Percentiles rank a stretch among this genome's conserved stretches.
phyloP scores from a whole-genome alignment of 2,888 invertebrate species.

The Reticulitermes lucifugus region DNA sequence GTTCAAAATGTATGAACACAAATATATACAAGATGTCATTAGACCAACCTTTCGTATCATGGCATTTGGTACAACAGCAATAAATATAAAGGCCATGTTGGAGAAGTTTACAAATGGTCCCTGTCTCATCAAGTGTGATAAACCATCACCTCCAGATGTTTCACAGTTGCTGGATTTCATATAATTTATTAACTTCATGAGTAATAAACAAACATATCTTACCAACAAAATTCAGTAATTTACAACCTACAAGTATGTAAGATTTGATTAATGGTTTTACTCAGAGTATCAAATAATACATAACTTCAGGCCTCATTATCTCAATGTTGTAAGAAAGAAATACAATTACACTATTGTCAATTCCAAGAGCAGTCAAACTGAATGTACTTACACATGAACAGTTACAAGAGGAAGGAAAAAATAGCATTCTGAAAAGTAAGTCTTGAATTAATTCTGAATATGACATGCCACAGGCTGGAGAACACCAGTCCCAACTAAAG shows the following conservation, averaged over 20 bases:
- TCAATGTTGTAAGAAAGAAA: too few relatives aligned
- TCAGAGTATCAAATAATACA: too few relatives aligned
- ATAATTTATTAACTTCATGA: not conserved
- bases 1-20: not conserved
- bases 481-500: too few relatives aligned
- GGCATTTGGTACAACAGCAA: slow-evolving; percentile 1
- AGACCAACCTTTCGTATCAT: not conserved
- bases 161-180: not conserved
- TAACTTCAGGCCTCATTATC: too few relatives aligned
- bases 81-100: slow-evolving; percentile 4
- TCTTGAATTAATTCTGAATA: too few relatives aligned
- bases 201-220: not conserved
- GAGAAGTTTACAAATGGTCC: not conserved
- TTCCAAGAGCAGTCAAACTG: too few relatives aligned
- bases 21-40: not conserved
- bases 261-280: not conserved
- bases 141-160: not conserved
- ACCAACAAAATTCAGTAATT: not conserved
- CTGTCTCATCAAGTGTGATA: not conserved
- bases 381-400: too few relatives aligned
- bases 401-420: too few relatives aligned
- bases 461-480: too few relatives aligned
- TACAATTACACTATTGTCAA: too few relatives aligned
- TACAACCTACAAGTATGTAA: not conserved
- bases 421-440: too few relatives aligned